Percentiles rank a stretch among this genome's conserved stretches.
These are phyloP conservation scores for Manis pentadactyla DNA, from an alignment of 2,797 vertebrate genomes.

Conservation along the genomic window DNA sequence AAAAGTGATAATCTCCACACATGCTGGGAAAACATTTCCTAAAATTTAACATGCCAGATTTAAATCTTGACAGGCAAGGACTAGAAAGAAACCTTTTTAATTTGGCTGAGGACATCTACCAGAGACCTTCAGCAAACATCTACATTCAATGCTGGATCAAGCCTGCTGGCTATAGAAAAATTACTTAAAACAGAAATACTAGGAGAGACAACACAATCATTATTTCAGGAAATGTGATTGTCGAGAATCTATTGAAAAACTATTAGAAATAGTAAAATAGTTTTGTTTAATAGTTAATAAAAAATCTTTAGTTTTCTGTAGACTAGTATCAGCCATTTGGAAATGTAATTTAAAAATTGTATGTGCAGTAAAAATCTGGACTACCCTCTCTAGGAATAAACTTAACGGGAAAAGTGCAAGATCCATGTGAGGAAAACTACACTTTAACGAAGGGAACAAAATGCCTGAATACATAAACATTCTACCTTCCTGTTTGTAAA, in stretches of 20 bases:
- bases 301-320: slow-evolving; percentile 3
- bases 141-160: neutral
- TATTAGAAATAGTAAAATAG: neutral
- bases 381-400: neutral
- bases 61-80: slow-evolving; percentile 13
- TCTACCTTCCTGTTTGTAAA: neutral
- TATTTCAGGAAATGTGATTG: neutral
- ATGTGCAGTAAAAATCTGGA: slow-evolving; percentile 29
- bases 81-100: neutral
- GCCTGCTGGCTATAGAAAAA: neutral
- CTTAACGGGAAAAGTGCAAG: neutral
- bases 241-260: slow-evolving; percentile 22
- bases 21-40: slow-evolving; percentile 12
- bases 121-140: neutral
- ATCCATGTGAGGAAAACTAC: neutral
- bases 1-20: neutral
- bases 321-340: neutral
- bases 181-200: neutral
- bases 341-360: slow-evolving; percentile 36
- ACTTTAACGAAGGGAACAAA: slow-evolving; percentile 9
- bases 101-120: neutral
- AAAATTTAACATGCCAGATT: slow-evolving; percentile 20
- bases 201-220: neutral
- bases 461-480: neutral
- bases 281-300: neutral